Evolutionary conservation across 2,888 invertebrate species (phyloP).

Genomic region (Eilema caniola): DNA sequence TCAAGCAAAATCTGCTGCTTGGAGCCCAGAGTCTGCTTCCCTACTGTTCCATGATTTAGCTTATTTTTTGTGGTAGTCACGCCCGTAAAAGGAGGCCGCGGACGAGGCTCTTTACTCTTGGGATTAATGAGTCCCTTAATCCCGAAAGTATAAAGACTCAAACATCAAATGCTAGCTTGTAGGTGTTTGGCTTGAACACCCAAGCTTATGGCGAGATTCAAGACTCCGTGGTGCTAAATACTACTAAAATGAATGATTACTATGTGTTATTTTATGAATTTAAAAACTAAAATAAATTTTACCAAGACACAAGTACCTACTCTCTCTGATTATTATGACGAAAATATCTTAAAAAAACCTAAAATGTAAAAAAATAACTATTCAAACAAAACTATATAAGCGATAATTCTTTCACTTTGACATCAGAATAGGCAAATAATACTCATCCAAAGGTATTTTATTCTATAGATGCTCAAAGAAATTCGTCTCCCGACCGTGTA

Average conservation of each 20-base stretch:
- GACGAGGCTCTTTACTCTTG: too few species aligned
- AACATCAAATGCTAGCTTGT: too few species aligned
- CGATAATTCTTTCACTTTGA: slow-evolving; percentile 1
- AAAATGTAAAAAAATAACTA: neutral
- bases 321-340: neutral
- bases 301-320: neutral
- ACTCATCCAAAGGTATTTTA: neutral
- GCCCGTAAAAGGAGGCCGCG: too few species aligned
- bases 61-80: too few species aligned
- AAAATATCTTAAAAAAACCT: neutral
- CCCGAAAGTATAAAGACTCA: too few species aligned
- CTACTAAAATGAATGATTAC: neutral
- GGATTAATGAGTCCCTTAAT: too few species aligned
- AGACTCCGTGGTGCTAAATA: too few species aligned
- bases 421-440: neutral
- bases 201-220: too few species aligned
- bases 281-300: too few species aligned
- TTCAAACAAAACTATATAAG: neutral
- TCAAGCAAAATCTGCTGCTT: neutral
- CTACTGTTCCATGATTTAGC: too few species aligned
- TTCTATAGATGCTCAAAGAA: neutral
- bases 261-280: neutral
- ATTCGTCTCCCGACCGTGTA: neutral
- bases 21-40: too few species aligned
- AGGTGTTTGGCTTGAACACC: too few species aligned